Evolutionary conservation across 1,140 invertebrate genomes (phyloP).

Genomic region (Rhyacophila brunnea): DNA sequence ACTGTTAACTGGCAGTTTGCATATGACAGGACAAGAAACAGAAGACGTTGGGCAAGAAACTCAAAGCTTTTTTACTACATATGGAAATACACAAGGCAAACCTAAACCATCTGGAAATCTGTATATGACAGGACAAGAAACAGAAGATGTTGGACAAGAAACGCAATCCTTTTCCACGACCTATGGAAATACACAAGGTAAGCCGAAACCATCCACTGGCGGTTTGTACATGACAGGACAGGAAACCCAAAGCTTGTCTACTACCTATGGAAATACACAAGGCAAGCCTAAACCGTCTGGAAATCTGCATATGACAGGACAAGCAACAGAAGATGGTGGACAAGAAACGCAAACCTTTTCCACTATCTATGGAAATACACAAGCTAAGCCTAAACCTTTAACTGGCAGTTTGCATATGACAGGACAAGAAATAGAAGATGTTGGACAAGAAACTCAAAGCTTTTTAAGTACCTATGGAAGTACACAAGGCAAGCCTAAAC

Average conservation of each 20-base stretch:
- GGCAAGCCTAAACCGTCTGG: background rate
- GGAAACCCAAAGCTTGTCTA: background rate
- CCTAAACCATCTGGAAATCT: constrained; percentile 14
- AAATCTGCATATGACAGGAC: background rate
- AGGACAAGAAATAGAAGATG: constrained; percentile 13
- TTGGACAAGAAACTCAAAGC: constrained; percentile 14
- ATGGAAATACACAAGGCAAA: too few relatives aligned
- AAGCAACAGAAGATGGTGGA: background rate
- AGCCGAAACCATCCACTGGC: background rate
- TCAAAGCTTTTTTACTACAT: too few relatives aligned
- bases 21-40: too few relatives aligned
- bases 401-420: too few relatives aligned
- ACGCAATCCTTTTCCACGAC: too few relatives aligned
- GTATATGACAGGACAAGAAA: constrained; percentile 11
- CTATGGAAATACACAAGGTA: background rate
- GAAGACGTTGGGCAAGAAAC: too few relatives aligned
- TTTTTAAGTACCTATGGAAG: too few relatives aligned
- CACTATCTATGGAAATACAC: constrained; percentile 1
- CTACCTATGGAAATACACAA: background rate
- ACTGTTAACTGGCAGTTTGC: too few relatives aligned
- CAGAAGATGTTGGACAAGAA: constrained; percentile 43
- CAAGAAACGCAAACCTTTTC: constrained; percentile 19
- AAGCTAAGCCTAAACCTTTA: too few relatives aligned
- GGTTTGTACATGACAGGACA: constrained; percentile 18
- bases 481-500: too few relatives aligned